Evolutionary conservation across 2,888 invertebrate species (phyloP).

Genomic region (Papilio protenor): DNA sequence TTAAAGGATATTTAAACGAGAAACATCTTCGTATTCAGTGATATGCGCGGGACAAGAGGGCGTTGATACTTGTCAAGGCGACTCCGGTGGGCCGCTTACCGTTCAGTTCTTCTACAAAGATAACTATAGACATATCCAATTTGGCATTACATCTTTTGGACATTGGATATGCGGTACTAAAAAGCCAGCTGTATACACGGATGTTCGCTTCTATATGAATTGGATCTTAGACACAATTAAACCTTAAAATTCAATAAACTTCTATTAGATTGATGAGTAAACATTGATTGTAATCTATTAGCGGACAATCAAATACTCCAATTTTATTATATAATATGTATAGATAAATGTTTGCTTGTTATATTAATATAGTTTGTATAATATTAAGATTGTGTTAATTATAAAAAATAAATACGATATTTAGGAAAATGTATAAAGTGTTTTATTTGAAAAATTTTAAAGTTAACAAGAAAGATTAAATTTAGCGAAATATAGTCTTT

Average conservation of each 20-base stretch:
- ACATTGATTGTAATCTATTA: no score
- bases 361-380: no score
- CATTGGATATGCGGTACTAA: slow-evolving; percentile 54
- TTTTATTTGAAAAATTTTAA: slow-evolving; percentile 71
- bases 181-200: slow-evolving; percentile 71
- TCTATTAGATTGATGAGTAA: no score
- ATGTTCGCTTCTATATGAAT: slow-evolving; percentile 63
- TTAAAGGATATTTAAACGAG: background rate
- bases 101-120: slow-evolving; percentile 44
- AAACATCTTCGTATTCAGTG: background rate
- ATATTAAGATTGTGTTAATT: background rate
- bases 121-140: slow-evolving; percentile 49
- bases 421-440: slow-evolving; percentile 81
- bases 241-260: no score
- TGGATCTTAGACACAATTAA: slow-evolving; percentile 64
- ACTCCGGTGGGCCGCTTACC: slow-evolving; percentile 87
- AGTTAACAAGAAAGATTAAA: slow-evolving; percentile 50
- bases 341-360: no score
- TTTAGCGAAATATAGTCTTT: slow-evolving; percentile 2
- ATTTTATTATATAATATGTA: no score
- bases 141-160: slow-evolving; percentile 54
- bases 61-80: slow-evolving; percentile 85
- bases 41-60: slow-evolving; percentile 64
- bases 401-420: slow-evolving; percentile 57
- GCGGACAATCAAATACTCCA: no score